Percentiles rank a stretch among this genome's conserved stretches.
phyloP scores from a whole-genome alignment of 2,113 vertebrate genomes.

The Fregetta grallaria region DNA sequence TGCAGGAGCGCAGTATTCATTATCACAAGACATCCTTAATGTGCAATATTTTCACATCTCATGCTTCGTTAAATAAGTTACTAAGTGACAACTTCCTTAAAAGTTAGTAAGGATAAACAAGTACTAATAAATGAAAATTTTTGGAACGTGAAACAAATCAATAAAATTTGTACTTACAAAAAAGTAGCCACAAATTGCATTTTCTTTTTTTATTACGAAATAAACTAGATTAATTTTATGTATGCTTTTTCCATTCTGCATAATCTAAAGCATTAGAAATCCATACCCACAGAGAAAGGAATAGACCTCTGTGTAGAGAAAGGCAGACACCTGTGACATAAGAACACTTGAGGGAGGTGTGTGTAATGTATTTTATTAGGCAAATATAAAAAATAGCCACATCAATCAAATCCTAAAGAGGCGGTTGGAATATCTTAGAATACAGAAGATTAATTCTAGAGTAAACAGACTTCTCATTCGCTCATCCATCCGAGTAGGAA shows the following conservation, averaged over 20 bases:
- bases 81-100: neutral
- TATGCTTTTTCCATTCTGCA: neutral
- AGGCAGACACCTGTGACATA: neutral
- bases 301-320: neutral
- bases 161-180: neutral
- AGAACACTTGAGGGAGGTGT: neutral
- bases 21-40: neutral
- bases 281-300: neutral
- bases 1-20: fast-evolving
- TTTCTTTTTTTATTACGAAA: neutral
- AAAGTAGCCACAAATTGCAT: neutral
- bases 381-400: neutral
- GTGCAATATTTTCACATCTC: neutral
- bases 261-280: neutral
- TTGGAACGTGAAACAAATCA: neutral
- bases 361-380: neutral
- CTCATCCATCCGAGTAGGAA: neutral
- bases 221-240: neutral
- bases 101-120: neutral
- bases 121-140: neutral
- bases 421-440: neutral
- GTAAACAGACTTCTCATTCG: neutral
- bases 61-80: neutral
- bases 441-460: neutral
- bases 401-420: neutral